Evolutionary conservation across 2,888 invertebrate species (phyloP).

Genomic region (Hecatera dysodea): DNA sequence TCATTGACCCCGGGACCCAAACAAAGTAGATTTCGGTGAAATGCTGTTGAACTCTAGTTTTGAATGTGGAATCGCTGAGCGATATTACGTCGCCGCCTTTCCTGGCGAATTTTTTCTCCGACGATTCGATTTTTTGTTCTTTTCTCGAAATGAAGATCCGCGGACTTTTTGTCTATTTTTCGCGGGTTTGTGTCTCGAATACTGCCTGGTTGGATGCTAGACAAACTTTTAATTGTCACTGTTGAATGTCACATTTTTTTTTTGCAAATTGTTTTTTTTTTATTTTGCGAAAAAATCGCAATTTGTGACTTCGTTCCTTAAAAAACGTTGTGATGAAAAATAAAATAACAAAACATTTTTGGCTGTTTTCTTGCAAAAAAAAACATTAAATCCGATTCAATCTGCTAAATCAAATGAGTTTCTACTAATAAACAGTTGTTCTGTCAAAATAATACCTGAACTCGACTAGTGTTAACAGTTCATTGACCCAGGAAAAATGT

Average conservation of each 20-base stretch:
- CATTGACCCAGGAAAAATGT: conserved; percentile 85
- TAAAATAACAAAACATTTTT: fast-evolving
- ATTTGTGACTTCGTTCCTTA: neutral
- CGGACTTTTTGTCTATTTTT: conserved; percentile 22
- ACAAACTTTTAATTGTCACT: neutral
- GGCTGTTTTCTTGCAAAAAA: neutral
- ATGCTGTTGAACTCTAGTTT: conserved; percentile 90
- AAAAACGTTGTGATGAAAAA: neutral
- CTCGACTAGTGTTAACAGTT: conserved; percentile 75
- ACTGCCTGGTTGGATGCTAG: neutral
- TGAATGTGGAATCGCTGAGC: conserved; percentile 83
- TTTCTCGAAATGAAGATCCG: conserved; percentile 27
- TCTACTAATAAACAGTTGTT: conserved; percentile 33
- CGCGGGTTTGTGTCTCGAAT: neutral
- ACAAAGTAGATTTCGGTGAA: conserved; percentile 91
- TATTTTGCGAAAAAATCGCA: conserved; percentile 6
- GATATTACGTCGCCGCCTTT: conserved; percentile 78
- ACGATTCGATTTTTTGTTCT: conserved; percentile 49
- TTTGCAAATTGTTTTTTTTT: neutral
- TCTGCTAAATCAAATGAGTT: neutral
- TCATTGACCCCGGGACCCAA: conserved; percentile 89
- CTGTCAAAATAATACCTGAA: conserved; percentile 56
- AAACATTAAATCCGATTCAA: neutral
- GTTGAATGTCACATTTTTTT: neutral
- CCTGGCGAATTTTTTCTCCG: conserved; percentile 80